Base-by-base conservation (phyloP, 2,888 invertebrate genomes). In the Stomorhina lunata region DNA sequence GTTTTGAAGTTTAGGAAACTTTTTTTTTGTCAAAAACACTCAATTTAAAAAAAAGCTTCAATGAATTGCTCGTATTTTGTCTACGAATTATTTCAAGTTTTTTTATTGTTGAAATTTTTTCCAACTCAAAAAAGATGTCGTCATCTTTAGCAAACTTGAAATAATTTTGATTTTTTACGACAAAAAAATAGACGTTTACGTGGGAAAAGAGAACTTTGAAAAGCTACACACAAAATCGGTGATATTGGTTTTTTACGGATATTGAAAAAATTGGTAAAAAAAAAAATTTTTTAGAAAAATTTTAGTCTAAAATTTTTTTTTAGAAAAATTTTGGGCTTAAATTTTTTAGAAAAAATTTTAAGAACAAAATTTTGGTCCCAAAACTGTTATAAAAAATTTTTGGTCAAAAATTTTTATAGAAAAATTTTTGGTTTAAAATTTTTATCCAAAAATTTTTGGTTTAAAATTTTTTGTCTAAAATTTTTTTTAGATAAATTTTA, bases 51-150 rank as follows among this genome's bases (percentile, higher is more conserved):
- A 43, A 63, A 63, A 63, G 43, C 61, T 71, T 63, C 0, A 9
- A 65, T 43, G 27, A 68, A 20, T 32, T 65, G 37, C 25, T 59
- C 53, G 45, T 66, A 53, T 10, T 37, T 1, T 25, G 10, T 43
- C 1, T 25, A 37, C 53, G 10, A 34, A 43, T n/a, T 57, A 66
- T 50, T 61, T 57, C 29, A 65, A 34, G 48, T 22, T 45, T 34
- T 66, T 6, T 34, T 29, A 9, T 45, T 7, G 29, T 25, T 45
- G 27, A 29, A 27, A 7, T n/a, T 69, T 66, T 75, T 34, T 63
- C 7, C 20, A 57, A 72, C 34, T 50, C 27, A 45, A 73, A 75
- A 37, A 10, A 53, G 15, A 43, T 76, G 32, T 76, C 75, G 80
- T 75, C 63, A 71, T 65, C 43, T 68, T 34, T 10, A 63, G 45